These are phyloP conservation scores for Siniperca undulata DNA, from an alignment of 2,797 vertebrate species.

Conservation along the genomic window DNA sequence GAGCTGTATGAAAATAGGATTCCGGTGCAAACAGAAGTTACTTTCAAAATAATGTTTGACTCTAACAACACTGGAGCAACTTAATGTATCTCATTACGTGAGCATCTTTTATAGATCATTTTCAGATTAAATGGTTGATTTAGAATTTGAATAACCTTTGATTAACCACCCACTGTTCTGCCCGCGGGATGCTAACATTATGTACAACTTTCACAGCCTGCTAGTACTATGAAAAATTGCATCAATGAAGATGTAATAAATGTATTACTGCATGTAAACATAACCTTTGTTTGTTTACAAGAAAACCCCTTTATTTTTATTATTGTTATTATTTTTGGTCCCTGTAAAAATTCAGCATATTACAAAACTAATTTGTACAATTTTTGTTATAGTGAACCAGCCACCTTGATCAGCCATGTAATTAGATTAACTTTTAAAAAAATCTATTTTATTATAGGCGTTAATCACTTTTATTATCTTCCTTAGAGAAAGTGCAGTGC, in stretches of 20 bases:
- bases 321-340: too few species aligned
- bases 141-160: slow-evolving; percentile 54
- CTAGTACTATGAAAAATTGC: neutral
- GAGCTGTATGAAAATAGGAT: slow-evolving; percentile 9
- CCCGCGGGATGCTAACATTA: slow-evolving; percentile 37
- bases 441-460: too few species aligned
- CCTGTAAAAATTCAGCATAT: neutral
- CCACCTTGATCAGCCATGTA: neutral
- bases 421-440: neutral
- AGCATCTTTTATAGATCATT: slow-evolving; percentile 34
- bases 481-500: neutral
- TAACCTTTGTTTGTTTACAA: too few species aligned
- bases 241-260: slow-evolving; percentile 6
- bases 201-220: slow-evolving; percentile 28
- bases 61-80: neutral
- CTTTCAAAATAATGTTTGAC: slow-evolving; percentile 6
- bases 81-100: slow-evolving; percentile 1
- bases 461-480: too few species aligned
- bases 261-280: neutral
- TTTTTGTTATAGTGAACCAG: neutral
- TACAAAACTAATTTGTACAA: neutral
- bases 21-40: neutral
- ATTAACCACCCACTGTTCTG: slow-evolving; percentile 60
- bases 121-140: slow-evolving; percentile 54
- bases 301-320: too few species aligned